phyloP scores from a whole-genome alignment of 2,888 invertebrate genomes.

The Lymantria monacha region DNA sequence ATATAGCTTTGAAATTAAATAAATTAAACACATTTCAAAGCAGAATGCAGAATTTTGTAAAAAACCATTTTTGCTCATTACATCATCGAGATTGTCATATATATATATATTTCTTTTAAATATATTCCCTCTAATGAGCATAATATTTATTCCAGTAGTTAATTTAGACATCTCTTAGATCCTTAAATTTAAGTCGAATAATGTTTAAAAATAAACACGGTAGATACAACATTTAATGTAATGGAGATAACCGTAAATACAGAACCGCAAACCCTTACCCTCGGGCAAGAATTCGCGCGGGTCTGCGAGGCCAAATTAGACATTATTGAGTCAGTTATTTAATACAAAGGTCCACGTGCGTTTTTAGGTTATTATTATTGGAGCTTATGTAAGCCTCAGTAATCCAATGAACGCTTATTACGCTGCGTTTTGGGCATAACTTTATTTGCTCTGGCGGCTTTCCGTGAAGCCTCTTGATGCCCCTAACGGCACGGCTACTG shows the following conservation, averaged over 20 bases:
- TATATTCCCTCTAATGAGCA: too few relatives aligned
- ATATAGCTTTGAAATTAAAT: too few relatives aligned
- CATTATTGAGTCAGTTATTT: conserved; percentile 80
- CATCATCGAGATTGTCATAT: too few relatives aligned
- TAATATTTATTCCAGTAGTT: background rate
- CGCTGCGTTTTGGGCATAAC: conserved; percentile 66
- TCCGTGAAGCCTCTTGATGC: conserved; percentile 63
- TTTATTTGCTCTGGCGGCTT: conserved; percentile 74
- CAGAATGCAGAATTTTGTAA: too few relatives aligned
- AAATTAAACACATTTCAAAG: too few relatives aligned
- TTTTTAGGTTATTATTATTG: conserved; percentile 80
- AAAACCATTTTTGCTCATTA: too few relatives aligned
- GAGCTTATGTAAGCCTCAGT: conserved; percentile 64
- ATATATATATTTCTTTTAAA: too few relatives aligned
- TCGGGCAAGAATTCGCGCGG: conserved; percentile 45
- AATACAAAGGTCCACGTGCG: conserved; percentile 71
- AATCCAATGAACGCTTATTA: conserved; percentile 81
- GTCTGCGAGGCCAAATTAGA: conserved; percentile 57
- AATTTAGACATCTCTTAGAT: background rate
- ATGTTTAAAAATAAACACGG: conserved; percentile 47
- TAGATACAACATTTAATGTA: conserved; percentile 61
- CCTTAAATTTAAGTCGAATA: conserved; percentile 34
- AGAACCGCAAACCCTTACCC: conserved; percentile 43
- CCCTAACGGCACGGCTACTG: conserved; percentile 67
- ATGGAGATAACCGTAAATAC: conserved; percentile 71